Conservation (phyloP, 2,113 vertebrate genomes). For the Pardalotus punctatus region DNA sequence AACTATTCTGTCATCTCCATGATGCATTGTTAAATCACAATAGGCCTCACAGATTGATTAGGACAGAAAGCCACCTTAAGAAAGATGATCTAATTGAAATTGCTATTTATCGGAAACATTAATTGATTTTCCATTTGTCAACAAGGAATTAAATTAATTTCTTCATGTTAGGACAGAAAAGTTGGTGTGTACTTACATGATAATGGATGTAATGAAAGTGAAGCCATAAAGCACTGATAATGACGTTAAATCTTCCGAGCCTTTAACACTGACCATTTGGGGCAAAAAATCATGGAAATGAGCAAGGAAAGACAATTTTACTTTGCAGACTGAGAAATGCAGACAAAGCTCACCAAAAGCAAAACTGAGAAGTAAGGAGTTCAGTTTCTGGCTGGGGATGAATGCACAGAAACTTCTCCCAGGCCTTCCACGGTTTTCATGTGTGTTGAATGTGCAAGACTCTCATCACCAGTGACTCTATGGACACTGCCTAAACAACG, state of each 20-base stretch:
- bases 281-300: not conserved
- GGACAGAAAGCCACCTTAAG: not conserved
- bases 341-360: not conserved
- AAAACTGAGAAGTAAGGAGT: not conserved
- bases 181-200: not conserved
- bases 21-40: not conserved
- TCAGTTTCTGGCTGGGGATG: not conserved
- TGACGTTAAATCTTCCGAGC: not conserved
- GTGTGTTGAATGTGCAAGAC: fast-evolving
- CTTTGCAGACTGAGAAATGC: not conserved
- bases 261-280: not conserved
- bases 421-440: fast-evolving
- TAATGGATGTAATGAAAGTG: not conserved
- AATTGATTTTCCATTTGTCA: not conserved
- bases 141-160: not conserved
- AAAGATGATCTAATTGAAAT: not conserved
- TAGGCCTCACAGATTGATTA: not conserved
- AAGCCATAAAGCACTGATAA: not conserved
- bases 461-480: not conserved
- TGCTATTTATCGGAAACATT: not conserved
- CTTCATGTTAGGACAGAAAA: not conserved
- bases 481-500: not conserved
- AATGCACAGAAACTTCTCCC: fast-evolving
- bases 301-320: not conserved
- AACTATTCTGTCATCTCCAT: not conserved